phyloP scores from a whole-genome alignment of 1,140 invertebrate genomes.

The Palaemon carinicauda region DNA sequence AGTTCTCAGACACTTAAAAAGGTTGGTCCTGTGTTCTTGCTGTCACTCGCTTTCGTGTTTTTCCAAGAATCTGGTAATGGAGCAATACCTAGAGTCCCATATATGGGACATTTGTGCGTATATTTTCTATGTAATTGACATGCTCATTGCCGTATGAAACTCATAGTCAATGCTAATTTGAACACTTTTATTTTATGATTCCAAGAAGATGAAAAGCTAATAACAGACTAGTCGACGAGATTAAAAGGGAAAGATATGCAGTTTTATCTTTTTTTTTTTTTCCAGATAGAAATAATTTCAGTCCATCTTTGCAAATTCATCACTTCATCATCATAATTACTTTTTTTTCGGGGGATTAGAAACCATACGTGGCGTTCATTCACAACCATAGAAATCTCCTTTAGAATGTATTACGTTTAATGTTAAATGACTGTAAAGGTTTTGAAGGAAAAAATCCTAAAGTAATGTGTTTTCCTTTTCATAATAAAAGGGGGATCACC shows the following conservation, averaged over 20 bases:
- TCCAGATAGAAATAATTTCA: neutral
- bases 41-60: no score
- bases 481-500: neutral
- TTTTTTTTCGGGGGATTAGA: neutral
- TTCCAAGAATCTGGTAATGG: no score
- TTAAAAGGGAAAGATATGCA: conserved; percentile 40
- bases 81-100: no score
- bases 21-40: no score
- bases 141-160: neutral
- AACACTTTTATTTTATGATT: neutral
- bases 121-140: neutral
- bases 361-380: no score
- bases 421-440: no score
- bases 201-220: conserved; percentile 27
- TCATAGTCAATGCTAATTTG: neutral
- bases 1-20: no score
- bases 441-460: no score
- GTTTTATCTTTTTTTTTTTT: neutral
- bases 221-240: conserved; percentile 47
- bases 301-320: neutral
- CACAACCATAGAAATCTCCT: no score
- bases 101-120: no score
- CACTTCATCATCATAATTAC: neutral
- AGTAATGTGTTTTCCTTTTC: no score
- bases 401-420: no score